Evolutionary conservation across 2,888 invertebrate species (phyloP), one percentile per base, ranked within the genome.

Genomic region (Euzophera pinguis): DNA sequence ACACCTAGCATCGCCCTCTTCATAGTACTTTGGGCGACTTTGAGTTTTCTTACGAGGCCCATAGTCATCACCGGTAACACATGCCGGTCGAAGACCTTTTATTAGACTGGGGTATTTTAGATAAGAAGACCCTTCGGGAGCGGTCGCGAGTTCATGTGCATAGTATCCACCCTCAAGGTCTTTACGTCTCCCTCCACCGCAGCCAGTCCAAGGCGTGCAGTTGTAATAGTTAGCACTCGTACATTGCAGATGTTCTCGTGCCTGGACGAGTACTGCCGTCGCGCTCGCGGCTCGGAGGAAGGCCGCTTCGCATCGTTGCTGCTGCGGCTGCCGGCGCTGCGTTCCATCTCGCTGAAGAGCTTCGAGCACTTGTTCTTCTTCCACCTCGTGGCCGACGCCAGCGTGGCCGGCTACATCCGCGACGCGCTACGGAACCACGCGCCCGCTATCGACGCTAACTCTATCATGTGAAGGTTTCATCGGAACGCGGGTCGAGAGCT

Each of bases 241-340:
- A 1, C 27, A 8, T 48, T 57, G 3, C 77, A 91, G 91, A 84
- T 96, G 62, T 99, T 98, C 82, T 95, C 97, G 4, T 96, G 98
- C 51, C 91, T 99, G 67, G 99, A 99, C 85, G 98, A 99, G 74
- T 98, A 99, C 90, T 97, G 97, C 60, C 94, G 97, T 58, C 92
- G 94, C 34, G 93, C 94, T 61, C 97, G 97, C 90, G 95, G 97
- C 27, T 94, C 95, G 22, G 99, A 99, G 74, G 96, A 97, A 38
- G 98, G 98, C 4, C 92, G 99, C 47, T 99, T 99, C 85, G 99
- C 99, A 35, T 97, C 99, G 79, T 91, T 99, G 9, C 91, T 99
- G 53, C 90, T 98, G 53, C 94, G 98, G 61, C 90, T 98, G 72
- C 98, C 98, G 5, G 96, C 97, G 17, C 92, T 98, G 45, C 93